Evolutionary conservation across 2,797 vertebrate genomes (phyloP).

Genomic region (Rhinogobio ventralis): DNA sequence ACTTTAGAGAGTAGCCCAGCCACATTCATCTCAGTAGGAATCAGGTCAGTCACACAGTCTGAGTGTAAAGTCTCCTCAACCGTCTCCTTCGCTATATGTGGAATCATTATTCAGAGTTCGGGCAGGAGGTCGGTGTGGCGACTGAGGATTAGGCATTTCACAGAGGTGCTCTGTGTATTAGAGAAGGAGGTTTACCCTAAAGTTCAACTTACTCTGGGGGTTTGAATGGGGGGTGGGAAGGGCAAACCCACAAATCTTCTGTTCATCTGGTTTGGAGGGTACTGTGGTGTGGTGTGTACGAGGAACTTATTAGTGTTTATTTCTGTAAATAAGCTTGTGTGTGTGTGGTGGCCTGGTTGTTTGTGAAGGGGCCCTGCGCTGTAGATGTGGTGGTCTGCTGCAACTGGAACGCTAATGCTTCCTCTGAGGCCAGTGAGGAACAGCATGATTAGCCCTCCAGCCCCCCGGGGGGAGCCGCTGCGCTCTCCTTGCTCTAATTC

Average conservation of each 20-base stretch:
- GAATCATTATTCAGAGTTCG: conserved; percentile 35
- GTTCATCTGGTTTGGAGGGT: conserved; percentile 1
- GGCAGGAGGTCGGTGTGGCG: conserved; percentile 6
- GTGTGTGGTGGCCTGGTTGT: conserved; percentile 53
- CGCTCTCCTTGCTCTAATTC: conserved; percentile 72
- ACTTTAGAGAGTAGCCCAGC: conserved; percentile 1
- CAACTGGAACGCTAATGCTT: conserved; percentile 81
- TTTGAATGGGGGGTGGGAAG: conserved; percentile 15
- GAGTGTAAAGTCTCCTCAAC: conserved; percentile 60
- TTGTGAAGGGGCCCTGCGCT: conserved; percentile 52
- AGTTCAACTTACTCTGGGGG: conserved; percentile 31
- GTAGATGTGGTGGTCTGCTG: conserved; percentile 65
- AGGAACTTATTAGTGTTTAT: conserved; percentile 38
- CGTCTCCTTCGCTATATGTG: conserved; percentile 56
- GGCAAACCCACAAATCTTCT: conserved; percentile 33
- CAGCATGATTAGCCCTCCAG: conserved; percentile 80
- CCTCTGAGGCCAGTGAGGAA: conserved; percentile 77
- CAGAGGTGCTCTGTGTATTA: conserved; percentile 17
- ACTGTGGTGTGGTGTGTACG: conserved; percentile 46
- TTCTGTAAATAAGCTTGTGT: conserved; percentile 48
- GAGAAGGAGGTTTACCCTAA: not conserved
- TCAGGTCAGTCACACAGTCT: conserved; percentile 57
- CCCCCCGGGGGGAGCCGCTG: conserved; percentile 78
- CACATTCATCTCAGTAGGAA: not conserved
- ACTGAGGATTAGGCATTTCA: conserved; percentile 22